Evolutionary conservation across 2,113 vertebrate genomes (phyloP), one percentile per base, ranked within the genome.

Genomic region (Panthera tigris): DNA sequence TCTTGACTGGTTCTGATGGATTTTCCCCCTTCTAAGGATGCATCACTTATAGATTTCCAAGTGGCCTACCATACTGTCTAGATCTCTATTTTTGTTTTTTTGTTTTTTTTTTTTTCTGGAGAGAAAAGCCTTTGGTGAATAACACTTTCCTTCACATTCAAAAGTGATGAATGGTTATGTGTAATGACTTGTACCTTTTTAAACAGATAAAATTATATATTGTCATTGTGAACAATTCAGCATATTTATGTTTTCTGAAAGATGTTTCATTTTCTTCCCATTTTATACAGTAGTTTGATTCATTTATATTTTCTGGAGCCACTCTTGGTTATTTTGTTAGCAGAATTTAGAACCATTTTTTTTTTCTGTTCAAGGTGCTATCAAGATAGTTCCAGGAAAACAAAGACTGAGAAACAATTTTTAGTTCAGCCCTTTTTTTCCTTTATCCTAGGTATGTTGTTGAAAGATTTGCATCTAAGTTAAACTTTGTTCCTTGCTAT

Each of bases 391-490:
- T 89, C 19, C n/a, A 66, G 73, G 55, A 89, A 89, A 85, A 81
- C 78, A 50, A 91, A 81, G 65, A 83, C 61, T 23, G 57, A 61
- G 41, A 93, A 69, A 74, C 7, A 21, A n/a, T 95, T 96, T 94
- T 50, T 83, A 36, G 1, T 82, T 83, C 8, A 79, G 3, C 36
- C 21, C 21, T 36, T 82, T 68, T 10, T 2, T 0, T 4, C 71
- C 16, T 78, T 66, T 86, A 16, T n/a, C 84, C 27, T 89, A 7
- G n/a, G 83, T 88, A 39, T 87, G 39, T 91, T 84, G 25, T 31
- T 74, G 71, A 84, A 73, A 80, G 68, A 79, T 31, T 81, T 92
- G 66, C 78, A 57, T 63, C 78, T 25, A 55, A 15, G 3, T 33
- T 92, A 29, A 86, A 79, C 16, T 79, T 36, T 83, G 27, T 93